Base-by-base conservation (phyloP, 1,140 invertebrate genomes). In the Tetramorium alpestre region DNA sequence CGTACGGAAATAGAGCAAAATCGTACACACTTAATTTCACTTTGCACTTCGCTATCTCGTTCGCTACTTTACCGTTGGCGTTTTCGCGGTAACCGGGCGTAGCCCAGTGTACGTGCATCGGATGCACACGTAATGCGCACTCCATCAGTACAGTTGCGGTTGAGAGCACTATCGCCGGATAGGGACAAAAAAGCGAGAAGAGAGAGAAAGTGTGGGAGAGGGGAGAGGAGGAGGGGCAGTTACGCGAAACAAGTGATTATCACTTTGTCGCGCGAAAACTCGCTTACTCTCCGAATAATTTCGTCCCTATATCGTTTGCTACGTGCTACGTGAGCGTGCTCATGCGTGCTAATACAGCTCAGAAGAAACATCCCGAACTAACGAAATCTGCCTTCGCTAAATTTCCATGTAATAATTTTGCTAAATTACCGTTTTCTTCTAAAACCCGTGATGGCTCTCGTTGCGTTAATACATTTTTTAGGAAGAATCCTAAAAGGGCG, bases 31-130 rank as follows among this genome's bases (percentile, higher is more conserved):
- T 84, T 84, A 84, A 84, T 84, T 84, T 84, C 69, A 75, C 54
- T 84, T 84, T 75, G 25, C 80, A 81, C 78, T 70, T 70, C 38
- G 69, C 54, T 84, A 84, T 84, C 80, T 84, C 67, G 54, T 84
- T 69, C 49, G 47, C 47, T 69, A 69, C 62, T 67, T 73, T 56
- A 84, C 44, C 41, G 80, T 84, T 56, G 18, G 80, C 80, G 69
- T 84, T 73, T 73, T 84, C 80, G 54, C 13, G n/a, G 64, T 49
- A 75, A 60, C 80, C 28, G 69, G 49, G 10, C 60, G 64, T 47
- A 64, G 58, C 41, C 44, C 47, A 11, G 33, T 60, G 80, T 73
- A 75, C 54, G 80, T 60, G 69, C 80, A 60, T 58, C 54, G 54
- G 56, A 84, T 75, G 69, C 54, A 60, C 80, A 75, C 69, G 69